phyloP scores from a whole-genome alignment of 2,888 invertebrate genomes.

The Sphinx pinastri region DNA sequence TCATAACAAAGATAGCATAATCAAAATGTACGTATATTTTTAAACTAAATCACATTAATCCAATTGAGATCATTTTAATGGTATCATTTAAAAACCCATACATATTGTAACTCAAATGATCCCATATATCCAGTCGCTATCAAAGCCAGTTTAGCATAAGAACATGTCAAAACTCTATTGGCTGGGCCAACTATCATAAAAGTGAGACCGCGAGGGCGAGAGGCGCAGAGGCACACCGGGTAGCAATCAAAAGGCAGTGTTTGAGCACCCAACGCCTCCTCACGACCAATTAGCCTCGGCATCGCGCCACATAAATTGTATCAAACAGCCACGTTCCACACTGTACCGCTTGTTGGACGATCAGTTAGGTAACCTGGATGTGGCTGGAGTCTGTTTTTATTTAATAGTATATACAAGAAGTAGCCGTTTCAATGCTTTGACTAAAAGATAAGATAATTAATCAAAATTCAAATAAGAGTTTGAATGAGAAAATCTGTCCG shows the following conservation, averaged over 20 bases:
- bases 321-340: constrained; percentile 60
- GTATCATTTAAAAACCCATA: too few species aligned
- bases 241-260: constrained; percentile 69
- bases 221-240: constrained; percentile 32
- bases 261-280: constrained; percentile 62
- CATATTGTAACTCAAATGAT: too few species aligned
- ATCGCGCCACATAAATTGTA: constrained; percentile 74
- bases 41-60: too few species aligned
- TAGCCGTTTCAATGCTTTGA: too few species aligned
- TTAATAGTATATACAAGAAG: too few species aligned
- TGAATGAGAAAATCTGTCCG: too few species aligned
- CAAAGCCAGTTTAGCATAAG: constrained; percentile 1
- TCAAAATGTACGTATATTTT: too few species aligned
- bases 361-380: constrained; percentile 39
- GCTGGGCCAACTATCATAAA: constrained; percentile 12
- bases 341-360: constrained; percentile 24
- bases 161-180: constrained; percentile 4
- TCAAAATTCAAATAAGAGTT: too few species aligned
- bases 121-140: too few species aligned
- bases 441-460: too few species aligned
- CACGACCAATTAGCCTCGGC: constrained; percentile 75
- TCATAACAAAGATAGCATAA: too few species aligned
- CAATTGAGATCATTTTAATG: too few species aligned
- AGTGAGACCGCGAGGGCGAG: constrained; percentile 12
- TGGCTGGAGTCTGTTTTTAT: not conserved